Evolutionary conservation across 2,113 vertebrate genomes (phyloP).

Genomic region (Piprites chloris): DNA sequence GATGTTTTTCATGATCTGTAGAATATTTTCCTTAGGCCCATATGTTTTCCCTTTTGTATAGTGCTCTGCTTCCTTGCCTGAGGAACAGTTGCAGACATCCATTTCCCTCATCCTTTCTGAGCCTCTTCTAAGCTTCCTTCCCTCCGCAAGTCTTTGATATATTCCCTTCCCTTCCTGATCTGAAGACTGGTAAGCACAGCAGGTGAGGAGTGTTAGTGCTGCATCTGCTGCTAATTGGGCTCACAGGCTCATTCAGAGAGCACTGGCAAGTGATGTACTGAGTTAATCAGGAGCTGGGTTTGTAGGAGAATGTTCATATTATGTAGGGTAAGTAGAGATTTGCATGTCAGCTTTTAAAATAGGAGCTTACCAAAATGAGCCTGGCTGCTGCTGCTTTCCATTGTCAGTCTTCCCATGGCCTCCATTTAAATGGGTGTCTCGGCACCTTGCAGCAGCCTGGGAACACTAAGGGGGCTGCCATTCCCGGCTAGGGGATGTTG

Average conservation of each 20-base stretch:
- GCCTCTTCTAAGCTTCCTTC: constrained; percentile 59
- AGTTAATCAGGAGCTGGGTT: constrained; percentile 57
- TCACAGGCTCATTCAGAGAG: constrained; percentile 54
- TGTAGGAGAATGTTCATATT: constrained; percentile 40
- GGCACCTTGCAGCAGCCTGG: background rate
- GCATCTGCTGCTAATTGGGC: constrained; percentile 70
- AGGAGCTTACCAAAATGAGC: background rate
- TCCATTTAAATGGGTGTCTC: background rate
- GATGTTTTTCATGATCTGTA: constrained; percentile 22
- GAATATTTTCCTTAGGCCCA: constrained; percentile 2
- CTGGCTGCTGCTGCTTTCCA: background rate
- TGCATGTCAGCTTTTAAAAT: constrained; percentile 35
- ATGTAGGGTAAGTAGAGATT: constrained; percentile 61
- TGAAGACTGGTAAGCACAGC: constrained; percentile 60
- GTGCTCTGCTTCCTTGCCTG: constrained; percentile 47
- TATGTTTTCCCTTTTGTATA: constrained; percentile 16
- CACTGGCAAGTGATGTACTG: constrained; percentile 35
- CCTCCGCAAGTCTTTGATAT: constrained; percentile 44
- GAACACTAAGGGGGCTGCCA: fast-evolving
- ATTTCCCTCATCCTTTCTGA: constrained; percentile 57
- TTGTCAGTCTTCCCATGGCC: background rate
- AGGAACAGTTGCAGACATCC: constrained; percentile 45
- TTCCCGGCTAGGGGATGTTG: background rate
- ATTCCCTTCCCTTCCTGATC: constrained; percentile 66
- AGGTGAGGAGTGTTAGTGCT: constrained; percentile 60